phyloP scores from a whole-genome alignment of 92 coral and sea anemone genomes.

The Zoanthus sociatus region DNA sequence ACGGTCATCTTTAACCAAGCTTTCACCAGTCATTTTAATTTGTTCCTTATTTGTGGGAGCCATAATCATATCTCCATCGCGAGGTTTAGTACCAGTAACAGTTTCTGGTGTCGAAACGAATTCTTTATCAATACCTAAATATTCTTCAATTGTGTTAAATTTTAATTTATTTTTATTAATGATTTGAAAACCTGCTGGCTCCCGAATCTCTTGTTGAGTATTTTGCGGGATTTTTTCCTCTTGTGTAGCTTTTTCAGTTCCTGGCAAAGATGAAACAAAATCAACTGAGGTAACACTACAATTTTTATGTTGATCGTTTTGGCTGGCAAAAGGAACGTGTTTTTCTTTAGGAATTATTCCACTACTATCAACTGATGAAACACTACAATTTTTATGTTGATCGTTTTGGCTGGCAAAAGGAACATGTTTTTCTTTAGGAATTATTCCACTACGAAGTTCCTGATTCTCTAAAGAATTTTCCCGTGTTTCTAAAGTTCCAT shows the following conservation, averaged over 20 bases:
- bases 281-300: neutral
- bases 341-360: neutral
- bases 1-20: neutral
- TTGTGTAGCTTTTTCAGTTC: neutral
- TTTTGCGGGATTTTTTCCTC: neutral
- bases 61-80: neutral
- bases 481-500: constrained; percentile 6
- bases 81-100: neutral
- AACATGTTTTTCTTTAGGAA: neutral
- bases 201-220: neutral
- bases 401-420: neutral
- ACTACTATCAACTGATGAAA: too few species aligned
- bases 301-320: neutral
- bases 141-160: constrained; percentile 48
- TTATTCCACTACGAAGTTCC: neutral
- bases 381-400: neutral
- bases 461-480: neutral
- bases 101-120: neutral
- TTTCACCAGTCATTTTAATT: neutral
- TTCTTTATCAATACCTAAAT: constrained; percentile 18
- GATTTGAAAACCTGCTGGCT: neutral
- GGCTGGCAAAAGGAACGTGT: neutral
- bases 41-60: neutral
- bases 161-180: neutral
- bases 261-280: neutral